Evolutionary conservation across 2,113 vertebrate genomes (phyloP), one percentile per base, ranked within the genome.

Genomic region (Tylochromis polylepis): DNA sequence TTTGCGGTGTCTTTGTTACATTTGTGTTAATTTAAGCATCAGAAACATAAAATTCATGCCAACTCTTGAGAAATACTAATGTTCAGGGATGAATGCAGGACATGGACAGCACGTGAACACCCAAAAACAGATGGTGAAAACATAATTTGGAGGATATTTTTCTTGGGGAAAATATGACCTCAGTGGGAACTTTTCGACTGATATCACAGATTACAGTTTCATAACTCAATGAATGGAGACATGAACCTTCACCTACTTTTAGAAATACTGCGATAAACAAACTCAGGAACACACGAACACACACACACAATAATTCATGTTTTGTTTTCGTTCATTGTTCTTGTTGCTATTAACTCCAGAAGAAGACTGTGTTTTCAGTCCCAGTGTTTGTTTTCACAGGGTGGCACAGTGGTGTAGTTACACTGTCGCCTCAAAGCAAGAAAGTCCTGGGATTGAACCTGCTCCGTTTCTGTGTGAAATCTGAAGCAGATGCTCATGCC

Each of bases 11-110:
- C 27, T 84, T 34, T 62, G 27, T 62, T 75, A 59, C 11, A 41
- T 75, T 27, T 82, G 43, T 53, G 4, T 31, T 75, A n/a, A 38
- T 77, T 86, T 82, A 22, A 51, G 11, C 43, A 51, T 77, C 29
- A 70, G 18, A 77, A 85, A 81, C 34, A 3, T 67, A 6, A 16
- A 53, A 5, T 3, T 55, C 8, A 31, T 38, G 4, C 7, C 16
- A 91, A 79, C 34, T 65, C 49, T 87, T 84, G 58, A 89, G 86
- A 80, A 92, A 92, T 15, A 22, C 4, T n/a, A 20, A 29, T 57
- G 7, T 65, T 85, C 81, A 34, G 20, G 38, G 77, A 82, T 20
- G 10, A 83, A 65, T 6, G 11, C 24, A 57, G 24, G 51, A 36
- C 83, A 78, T 58, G 84, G 29, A 43, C 41, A 82, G 14, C 4